Conservation (phyloP, 2,113 vertebrate species). For the Rattus norvegicus region GRCr8 NC_086020.1:194575501-194576000, state of each 20-base stretch:
- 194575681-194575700: background rate
- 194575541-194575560: background rate
- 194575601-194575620: background rate
- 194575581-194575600: background rate
- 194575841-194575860: background rate
- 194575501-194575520: background rate
- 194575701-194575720: background rate
- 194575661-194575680: background rate
- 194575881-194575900: background rate
- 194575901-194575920: accelerated
- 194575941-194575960: background rate
- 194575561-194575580: background rate
- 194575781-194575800: background rate
- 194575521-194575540: background rate
- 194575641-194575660: background rate
- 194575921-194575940: background rate
- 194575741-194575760: background rate
- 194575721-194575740: background rate
- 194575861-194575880: background rate
- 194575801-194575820: background rate
- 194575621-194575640: background rate
- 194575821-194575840: background rate
- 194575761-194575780: background rate
- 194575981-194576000: accelerated
- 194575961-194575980: background rate